Evolutionary conservation across 1,140 invertebrate genomes (phyloP), one percentile per base, ranked within the genome.

Genomic region (Camponotus floridanus): DNA sequence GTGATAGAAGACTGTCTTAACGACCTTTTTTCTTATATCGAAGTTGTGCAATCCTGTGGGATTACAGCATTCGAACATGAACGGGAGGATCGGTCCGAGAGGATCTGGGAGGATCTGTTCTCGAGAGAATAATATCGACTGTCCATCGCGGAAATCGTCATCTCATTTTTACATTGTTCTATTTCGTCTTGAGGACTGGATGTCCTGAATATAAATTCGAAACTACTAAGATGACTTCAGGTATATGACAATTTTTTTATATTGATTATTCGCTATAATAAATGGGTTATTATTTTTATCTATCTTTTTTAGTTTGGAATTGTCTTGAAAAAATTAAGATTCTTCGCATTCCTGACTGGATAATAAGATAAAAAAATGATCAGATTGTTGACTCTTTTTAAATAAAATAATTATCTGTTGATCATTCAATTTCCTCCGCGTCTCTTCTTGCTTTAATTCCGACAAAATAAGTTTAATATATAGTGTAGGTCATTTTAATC

Each of bases 61-160:
- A 81, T 81, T 48, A 65, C 67, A 36, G 21, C 21, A 15, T 80
- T 33, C 39, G 21, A 55, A 45, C n/a, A 18, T 68, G 33, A 70
- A 39, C 9, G n/a, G 5, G 67, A 45, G 78, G 15, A 80, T 83
- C 61, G 79, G 55, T 73, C 55, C 31, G 55, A 73, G 31, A n/a
- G n/a, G n/a, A n/a, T n/a, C n/a, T n/a, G n/a, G n/a, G n/a, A n/a
- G n/a, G n/a, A n/a, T n/a, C 31, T 61, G 1, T 57, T 83, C 68
- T 13, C 55, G 13, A 61, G 55, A 42, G 79, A 73, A 83, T 81
- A 71, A 81, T 83, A 83, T 83, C 13, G 39, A 73, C 42, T 83
- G 39, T 74, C 42, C 68, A 73, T n/a, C 70, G 55, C 39, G 45
- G 68, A 73, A 26, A 81, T 71, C 26, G 45, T 3, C 51, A 21